Conservation (phyloP, 2,888 invertebrate species). For the Apoda limacodes region DNA sequence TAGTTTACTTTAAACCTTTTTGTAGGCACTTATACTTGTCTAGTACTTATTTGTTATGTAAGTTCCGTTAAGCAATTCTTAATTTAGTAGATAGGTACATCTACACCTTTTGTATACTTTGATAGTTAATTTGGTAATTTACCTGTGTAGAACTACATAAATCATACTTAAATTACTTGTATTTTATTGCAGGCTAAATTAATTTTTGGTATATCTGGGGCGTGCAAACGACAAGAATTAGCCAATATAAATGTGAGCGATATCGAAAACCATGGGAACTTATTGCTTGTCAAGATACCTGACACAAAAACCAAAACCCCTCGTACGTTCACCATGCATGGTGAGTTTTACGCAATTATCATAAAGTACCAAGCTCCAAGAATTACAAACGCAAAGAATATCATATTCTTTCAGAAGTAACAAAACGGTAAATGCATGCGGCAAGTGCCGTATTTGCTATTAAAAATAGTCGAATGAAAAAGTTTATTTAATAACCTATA, state of each 20-base stretch:
- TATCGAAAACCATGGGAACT: constrained; percentile 13
- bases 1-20: not conserved
- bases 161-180: too few species aligned
- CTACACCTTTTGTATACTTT: not conserved
- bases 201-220: constrained; percentile 18
- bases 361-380: constrained; percentile 15
- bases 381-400: constrained; percentile 10
- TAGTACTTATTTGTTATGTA: too few species aligned
- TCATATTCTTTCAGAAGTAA: constrained; percentile 17
- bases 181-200: constrained; percentile 12
- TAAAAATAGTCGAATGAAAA: too few species aligned
- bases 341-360: constrained; percentile 7
- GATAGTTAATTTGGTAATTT: constrained; percentile 1
- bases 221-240: constrained; percentile 10
- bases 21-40: not conserved
- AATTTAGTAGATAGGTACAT: not conserved
- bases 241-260: constrained; percentile 10
- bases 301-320: constrained; percentile 15
- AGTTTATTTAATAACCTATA: too few species aligned
- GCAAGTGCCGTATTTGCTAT: too few species aligned
- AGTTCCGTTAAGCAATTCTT: too few species aligned
- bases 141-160: too few species aligned
- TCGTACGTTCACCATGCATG: constrained; percentile 11
- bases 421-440: constrained; percentile 16
- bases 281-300: constrained; percentile 10